A percentile compares a stretch with the other conserved stretches of the same genome.
These are phyloP conservation scores for Glyphotaelius pellucidus DNA, from an alignment of 2,888 invertebrate genomes.

Conservation along the genomic window DNA sequence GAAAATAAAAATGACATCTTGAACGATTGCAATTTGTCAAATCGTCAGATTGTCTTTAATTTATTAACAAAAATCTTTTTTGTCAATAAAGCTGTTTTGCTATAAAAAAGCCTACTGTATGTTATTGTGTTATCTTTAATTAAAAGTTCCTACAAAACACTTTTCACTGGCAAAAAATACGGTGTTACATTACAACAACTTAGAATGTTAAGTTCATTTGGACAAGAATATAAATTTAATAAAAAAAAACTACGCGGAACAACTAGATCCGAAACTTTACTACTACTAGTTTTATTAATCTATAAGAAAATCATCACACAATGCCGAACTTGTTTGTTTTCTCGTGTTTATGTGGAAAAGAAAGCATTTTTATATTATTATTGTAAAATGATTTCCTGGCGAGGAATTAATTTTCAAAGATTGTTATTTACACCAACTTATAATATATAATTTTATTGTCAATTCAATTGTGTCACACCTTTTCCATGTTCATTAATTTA, in stretches of 20 bases:
- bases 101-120: neutral
- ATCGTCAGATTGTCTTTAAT: neutral
- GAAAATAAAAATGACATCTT: neutral
- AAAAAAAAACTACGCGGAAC: slow-evolving; percentile 6
- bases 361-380: neutral
- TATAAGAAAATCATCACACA: neutral
- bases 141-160: neutral
- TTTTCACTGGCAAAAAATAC: neutral
- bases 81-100: neutral
- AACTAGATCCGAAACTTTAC: neutral
- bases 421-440: neutral
- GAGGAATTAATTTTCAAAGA: neutral
- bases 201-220: slow-evolving; percentile 1
- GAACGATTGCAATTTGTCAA: neutral
- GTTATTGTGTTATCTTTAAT: slow-evolving; percentile 1
- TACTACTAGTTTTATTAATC: neutral
- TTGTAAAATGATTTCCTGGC: neutral
- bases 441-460: neutral
- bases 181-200: neutral
- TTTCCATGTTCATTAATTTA: neutral
- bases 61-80: no score
- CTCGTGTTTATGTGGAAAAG: neutral
- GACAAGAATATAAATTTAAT: slow-evolving; percentile 28
- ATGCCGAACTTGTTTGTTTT: neutral
- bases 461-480: neutral